Percentiles rank a stretch among this genome's conserved stretches.
Evolutionary conservation across 37 sponge, comb jelly and placozoan species (phyloP).

Genomic region (Cliona cf. orientalis): DNA sequence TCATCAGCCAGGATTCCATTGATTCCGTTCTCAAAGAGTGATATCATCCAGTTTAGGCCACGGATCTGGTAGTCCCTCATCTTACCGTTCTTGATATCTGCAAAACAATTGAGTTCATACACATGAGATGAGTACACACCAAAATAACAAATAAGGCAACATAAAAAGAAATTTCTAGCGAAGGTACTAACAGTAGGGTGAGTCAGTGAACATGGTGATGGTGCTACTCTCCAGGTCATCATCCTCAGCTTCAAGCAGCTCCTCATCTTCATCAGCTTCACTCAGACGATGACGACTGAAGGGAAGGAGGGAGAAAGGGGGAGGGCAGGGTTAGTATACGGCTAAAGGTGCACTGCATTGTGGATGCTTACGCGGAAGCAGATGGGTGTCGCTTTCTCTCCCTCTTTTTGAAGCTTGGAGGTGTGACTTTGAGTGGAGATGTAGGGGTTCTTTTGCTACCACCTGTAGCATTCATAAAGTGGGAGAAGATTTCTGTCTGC

Average conservation of each 20-base stretch:
- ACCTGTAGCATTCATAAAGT: constrained; percentile 87
- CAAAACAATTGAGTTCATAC: neutral
- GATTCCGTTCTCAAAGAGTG: constrained; percentile 96
- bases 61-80: constrained; percentile 99
- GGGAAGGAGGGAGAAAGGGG: neutral
- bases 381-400: constrained; percentile 68
- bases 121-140: neutral
- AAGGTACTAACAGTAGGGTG: constrained; percentile 74
- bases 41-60: constrained; percentile 98
- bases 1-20: constrained; percentile 99
- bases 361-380: constrained; percentile 63
- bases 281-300: constrained; percentile 91
- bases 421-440: constrained; percentile 89
- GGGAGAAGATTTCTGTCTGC: constrained; percentile 97
- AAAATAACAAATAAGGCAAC: neutral
- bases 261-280: constrained; percentile 97
- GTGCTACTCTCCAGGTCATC: constrained; percentile 34
- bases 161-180: neutral
- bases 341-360: neutral
- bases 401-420: constrained; percentile 14
- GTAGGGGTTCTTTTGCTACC: constrained; percentile 76
- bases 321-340: neutral
- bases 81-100: constrained; percentile 93
- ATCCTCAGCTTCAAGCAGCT: constrained; percentile 64
- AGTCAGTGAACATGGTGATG: constrained; percentile 78